phyloP scores from a whole-genome alignment of 2,113 vertebrate species.

The Crotalus viridis region DNA sequence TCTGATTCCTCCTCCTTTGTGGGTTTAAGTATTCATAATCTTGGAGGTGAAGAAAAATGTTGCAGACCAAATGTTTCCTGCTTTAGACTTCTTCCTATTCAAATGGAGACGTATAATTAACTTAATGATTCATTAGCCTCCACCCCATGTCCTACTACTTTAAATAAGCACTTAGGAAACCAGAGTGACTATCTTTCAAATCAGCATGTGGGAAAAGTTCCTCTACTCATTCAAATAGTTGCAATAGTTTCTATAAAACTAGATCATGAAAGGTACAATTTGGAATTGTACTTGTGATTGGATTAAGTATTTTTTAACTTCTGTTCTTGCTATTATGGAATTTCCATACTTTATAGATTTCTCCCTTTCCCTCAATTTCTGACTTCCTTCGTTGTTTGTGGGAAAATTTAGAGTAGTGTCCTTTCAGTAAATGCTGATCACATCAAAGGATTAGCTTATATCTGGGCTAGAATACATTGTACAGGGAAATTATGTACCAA shows the following conservation, averaged over 20 bases:
- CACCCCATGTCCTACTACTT: slow-evolving; percentile 21
- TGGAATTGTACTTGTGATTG: not conserved
- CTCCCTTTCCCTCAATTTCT: not conserved
- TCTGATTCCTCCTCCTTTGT: slow-evolving; percentile 53
- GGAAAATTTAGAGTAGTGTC: not conserved
- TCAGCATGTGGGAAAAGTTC: not conserved
- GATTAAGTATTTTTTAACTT: not conserved
- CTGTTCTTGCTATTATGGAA: not conserved
- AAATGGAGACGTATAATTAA: slow-evolving; percentile 45
- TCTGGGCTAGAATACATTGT: not conserved
- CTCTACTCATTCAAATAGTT: not conserved
- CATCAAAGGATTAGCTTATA: not conserved
- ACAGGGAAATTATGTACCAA: not conserved
- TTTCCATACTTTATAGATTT: not conserved
- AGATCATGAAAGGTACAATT: not conserved
- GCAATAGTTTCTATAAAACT: slow-evolving; percentile 21
- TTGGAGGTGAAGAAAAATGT: slow-evolving; percentile 7
- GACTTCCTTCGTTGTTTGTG: not conserved
- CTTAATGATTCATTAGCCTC: slow-evolving; percentile 43
- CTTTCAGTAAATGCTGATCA: not conserved
- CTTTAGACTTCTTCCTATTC: not conserved
- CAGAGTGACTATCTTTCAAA: not conserved
- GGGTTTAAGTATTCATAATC: slow-evolving; percentile 43
- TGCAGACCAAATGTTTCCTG: slow-evolving; percentile 22
- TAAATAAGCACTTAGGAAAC: slow-evolving; percentile 29